Conservation (phyloP, 2,888 invertebrate species). For the Flexamia atlantica region DNA sequence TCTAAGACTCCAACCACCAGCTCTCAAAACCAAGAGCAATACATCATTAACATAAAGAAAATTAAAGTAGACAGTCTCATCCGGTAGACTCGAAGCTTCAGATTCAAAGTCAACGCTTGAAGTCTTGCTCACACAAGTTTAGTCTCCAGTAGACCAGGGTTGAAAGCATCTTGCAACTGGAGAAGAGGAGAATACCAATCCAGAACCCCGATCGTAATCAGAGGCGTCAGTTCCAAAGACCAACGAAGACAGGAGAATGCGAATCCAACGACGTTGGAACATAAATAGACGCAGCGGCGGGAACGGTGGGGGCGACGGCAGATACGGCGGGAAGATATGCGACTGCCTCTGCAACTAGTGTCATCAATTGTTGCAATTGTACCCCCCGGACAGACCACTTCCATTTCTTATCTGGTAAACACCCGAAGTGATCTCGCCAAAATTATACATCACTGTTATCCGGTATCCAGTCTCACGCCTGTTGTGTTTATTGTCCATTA, state of each 20-base stretch:
- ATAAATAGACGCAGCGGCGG: background rate
- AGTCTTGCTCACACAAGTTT: too few species aligned
- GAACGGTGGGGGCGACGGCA: background rate
- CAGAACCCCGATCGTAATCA: background rate
- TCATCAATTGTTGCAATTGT: slow-evolving; percentile 6
- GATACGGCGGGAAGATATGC: background rate
- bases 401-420: slow-evolving; percentile 15
- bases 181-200: too few species aligned
- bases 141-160: too few species aligned
- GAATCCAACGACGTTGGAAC: background rate
- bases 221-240: background rate
- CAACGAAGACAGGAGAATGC: background rate
- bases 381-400: background rate
- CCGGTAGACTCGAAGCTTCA: too few species aligned
- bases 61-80: too few species aligned
- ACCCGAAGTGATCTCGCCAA: background rate
- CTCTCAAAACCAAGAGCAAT: too few species aligned
- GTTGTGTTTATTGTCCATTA: slow-evolving; percentile 16
- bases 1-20: too few species aligned
- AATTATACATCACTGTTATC: slow-evolving; percentile 18
- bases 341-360: background rate
- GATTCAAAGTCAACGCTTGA: too few species aligned
- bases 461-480: background rate
- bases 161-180: too few species aligned
- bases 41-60: too few species aligned